A percentile compares a stretch with the other conserved stretches of the same genome.
phyloP scores from a whole-genome alignment of 2,113 vertebrate species.

The Labeo rohita region DNA sequence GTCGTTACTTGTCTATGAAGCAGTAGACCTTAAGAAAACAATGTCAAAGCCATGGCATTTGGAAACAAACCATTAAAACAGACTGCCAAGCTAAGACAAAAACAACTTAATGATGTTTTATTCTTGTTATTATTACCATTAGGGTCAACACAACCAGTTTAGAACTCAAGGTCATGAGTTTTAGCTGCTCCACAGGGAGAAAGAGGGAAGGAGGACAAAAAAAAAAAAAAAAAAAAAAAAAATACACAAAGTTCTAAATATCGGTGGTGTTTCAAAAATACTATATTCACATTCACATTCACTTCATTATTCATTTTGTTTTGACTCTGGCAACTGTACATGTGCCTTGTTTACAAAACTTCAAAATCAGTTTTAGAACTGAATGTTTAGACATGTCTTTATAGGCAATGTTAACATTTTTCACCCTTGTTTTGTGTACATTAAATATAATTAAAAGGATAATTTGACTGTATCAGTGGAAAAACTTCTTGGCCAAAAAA shows the following conservation, averaged over 20 bases:
- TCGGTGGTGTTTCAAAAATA: slow-evolving; percentile 10
- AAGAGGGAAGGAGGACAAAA: no score
- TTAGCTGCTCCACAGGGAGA: background rate
- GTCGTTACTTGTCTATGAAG: slow-evolving; percentile 31
- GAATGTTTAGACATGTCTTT: slow-evolving; percentile 20
- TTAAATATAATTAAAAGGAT: slow-evolving; percentile 10
- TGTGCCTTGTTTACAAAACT: slow-evolving; percentile 51
- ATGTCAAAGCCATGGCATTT: slow-evolving; percentile 12
- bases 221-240: background rate
- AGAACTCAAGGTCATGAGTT: background rate
- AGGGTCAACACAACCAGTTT: background rate
- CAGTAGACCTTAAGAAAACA: slow-evolving; percentile 5
- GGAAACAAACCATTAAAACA: slow-evolving; percentile 22
- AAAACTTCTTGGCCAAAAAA: background rate
- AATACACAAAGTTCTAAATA: background rate
- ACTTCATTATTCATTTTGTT: slow-evolving; percentile 23
- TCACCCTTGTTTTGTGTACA: slow-evolving; percentile 37
- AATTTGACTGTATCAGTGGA: slow-evolving; percentile 26
- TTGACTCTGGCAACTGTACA: slow-evolving; percentile 34
- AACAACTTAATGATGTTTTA: slow-evolving; percentile 4
- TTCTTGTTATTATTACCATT: background rate
- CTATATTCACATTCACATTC: slow-evolving; percentile 5
- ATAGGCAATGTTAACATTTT: background rate
- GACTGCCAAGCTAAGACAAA: slow-evolving; percentile 39
- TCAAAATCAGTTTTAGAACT: slow-evolving; percentile 9